A percentile compares a stretch with the other conserved stretches of the same genome.
phyloP scores from a whole-genome alignment of 2,797 vertebrate species.

The Hephaestus fuliginosus region DNA sequence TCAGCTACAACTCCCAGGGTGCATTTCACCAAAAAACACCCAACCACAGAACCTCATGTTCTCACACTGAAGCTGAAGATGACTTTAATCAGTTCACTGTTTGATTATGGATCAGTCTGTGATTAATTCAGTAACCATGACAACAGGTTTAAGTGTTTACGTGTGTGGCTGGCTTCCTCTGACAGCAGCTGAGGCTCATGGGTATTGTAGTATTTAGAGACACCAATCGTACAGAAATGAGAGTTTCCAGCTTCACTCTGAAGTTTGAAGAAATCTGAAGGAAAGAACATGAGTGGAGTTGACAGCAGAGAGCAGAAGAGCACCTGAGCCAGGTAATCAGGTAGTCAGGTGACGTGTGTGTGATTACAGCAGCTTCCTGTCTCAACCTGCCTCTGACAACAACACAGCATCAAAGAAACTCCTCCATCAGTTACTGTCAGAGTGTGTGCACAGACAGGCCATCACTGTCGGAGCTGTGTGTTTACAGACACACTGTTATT shows the following conservation, averaged over 20 bases:
- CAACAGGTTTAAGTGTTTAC: too few relatives aligned
- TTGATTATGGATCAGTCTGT: not conserved
- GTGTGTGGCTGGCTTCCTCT: not conserved
- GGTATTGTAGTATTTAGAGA: not conserved
- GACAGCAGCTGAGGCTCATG: not conserved
- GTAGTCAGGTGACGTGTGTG: slow-evolving; percentile 10
- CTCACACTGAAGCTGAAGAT: too few relatives aligned
- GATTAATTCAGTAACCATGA: not conserved
- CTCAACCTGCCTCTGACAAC: slow-evolving; percentile 45
- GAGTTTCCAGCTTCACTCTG: not conserved
- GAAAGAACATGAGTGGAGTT: not conserved
- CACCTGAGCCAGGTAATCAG: not conserved
- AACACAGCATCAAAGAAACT: slow-evolving; percentile 42
- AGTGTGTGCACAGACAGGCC: slow-evolving; percentile 23
- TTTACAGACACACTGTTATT: slow-evolving; percentile 42
- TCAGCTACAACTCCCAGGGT: not conserved
- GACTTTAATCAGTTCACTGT: not conserved
- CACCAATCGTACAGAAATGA: not conserved
- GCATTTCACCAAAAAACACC: not conserved
- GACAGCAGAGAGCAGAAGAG: slow-evolving; percentile 7
- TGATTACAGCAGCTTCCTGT: slow-evolving; percentile 40
- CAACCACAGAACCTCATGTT: too few relatives aligned
- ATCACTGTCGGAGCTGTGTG: slow-evolving; percentile 22
- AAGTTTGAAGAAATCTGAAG: too few relatives aligned
- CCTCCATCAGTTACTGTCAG: slow-evolving; percentile 27